These are phyloP conservation scores for Drosophila ustulata DNA, from an alignment of 2,888 invertebrate species.

Conservation along the genomic window DNA sequence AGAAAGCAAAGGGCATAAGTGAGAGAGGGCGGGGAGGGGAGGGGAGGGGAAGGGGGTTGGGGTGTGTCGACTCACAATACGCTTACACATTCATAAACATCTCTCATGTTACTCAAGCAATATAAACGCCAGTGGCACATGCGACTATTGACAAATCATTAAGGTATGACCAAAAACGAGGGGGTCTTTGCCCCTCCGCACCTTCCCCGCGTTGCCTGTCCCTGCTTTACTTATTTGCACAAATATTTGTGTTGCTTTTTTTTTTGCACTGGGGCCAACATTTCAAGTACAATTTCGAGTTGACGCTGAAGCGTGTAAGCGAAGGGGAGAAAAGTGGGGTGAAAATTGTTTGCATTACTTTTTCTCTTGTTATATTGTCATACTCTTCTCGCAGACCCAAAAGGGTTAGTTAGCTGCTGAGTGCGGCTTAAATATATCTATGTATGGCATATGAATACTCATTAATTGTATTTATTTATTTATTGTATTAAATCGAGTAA, in stretches of 20 bases:
- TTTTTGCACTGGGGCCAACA: conserved; percentile 32
- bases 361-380: conserved; percentile 13
- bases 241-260: conserved; percentile 63
- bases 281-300: conserved; percentile 44
- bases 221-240: conserved; percentile 38
- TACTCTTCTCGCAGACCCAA: neutral
- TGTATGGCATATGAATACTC: too few relatives aligned
- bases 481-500: too few relatives aligned
- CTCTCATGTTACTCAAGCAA: conserved; percentile 40
- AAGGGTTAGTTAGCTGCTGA: neutral
- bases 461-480: neutral
- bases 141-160: conserved; percentile 69
- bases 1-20: neutral
- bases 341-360: conserved; percentile 58
- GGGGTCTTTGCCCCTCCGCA: neutral
- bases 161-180: conserved; percentile 38
- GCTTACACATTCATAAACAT: conserved; percentile 62
- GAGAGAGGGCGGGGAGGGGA: neutral
- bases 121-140: conserved; percentile 54
- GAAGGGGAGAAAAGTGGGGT: conserved; percentile 26
- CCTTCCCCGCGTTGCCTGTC: neutral
- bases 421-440: neutral
- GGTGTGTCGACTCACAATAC: conserved; percentile 32
- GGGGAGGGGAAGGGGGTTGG: neutral
- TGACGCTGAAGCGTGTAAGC: conserved; percentile 35